Evolutionary conservation across 1,140 invertebrate species (phyloP), one percentile per base, ranked within the genome.

Genomic region (Adelges cooleyi): DNA sequence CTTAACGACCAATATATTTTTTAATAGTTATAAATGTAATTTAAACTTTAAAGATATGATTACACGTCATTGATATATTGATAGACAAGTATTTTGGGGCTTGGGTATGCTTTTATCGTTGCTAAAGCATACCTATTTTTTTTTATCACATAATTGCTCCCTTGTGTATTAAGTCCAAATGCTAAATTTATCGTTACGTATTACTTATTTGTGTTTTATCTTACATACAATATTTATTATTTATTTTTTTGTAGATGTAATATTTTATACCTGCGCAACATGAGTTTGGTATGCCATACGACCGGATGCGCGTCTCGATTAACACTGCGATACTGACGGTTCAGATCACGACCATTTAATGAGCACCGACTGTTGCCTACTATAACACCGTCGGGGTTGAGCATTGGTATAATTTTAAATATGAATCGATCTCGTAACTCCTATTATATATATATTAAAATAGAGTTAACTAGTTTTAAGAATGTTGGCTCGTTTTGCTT

Each of bases 311-410:
- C 89, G 75, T 92, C 89, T 69, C 89, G 78, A 72, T 90, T 89
- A 5, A 90, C 88, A 18, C 88, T 92, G 62, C 90, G 79, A 73
- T 92, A 94, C 76, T 92, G 89, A 48, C 91, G 81, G 76, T 94
- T 94, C 48, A 93, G 74, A 74, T 92, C 89, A 73, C 88, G 85
- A 56, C 90, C 92, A 25, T 89, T 86, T 65, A 95, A 75, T 13
- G 90, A 94, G 72, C 90, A 93, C 23, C 91, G 79, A 72, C 90
- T 90, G 72, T 92, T 95, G 18, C 94, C 94, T 50, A 95, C 92
- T 71, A 93, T 90, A 0, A 95, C 92, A 6, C 94, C 94, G 75
- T 98, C 94, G 1, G 93, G 93, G 77, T 98, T 98, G 22, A 89
- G 77, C 80, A 94, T 94, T 49, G 94, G 93, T 68, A 98, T 87